Conservation (phyloP, 1,140 invertebrate species). For the Pogonus chalceus region DNA sequence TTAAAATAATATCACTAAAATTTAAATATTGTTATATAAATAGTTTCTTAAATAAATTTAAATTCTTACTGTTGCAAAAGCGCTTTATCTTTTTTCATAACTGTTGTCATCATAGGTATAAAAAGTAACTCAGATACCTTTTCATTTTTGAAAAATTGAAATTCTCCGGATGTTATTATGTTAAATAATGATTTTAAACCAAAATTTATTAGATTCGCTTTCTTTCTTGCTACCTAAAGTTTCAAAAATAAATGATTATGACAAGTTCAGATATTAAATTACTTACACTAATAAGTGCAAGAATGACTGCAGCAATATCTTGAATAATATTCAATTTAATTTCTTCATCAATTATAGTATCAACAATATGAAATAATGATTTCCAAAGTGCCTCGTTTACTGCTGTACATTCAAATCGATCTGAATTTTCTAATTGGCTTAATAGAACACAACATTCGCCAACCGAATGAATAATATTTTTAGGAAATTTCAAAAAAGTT, state of each 20-base stretch:
- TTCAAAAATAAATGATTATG: constrained; percentile 14
- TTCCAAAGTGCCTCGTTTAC: constrained; percentile 16
- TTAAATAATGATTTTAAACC: neutral
- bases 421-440: constrained; percentile 15
- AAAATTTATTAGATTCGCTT: constrained; percentile 6
- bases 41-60: neutral
- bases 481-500: constrained; percentile 17
- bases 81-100: neutral
- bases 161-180: neutral
- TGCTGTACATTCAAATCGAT: constrained; percentile 7
- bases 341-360: constrained; percentile 1
- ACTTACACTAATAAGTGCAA: neutral
- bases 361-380: constrained; percentile 13
- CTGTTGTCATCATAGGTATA: neutral
- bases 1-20: neutral
- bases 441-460: constrained; percentile 19
- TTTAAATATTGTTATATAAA: neutral
- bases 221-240: constrained; percentile 15
- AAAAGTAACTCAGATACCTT: neutral
- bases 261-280: neutral
- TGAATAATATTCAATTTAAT: constrained; percentile 3
- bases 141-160: neutral
- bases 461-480: constrained; percentile 20
- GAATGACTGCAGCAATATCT: constrained; percentile 11
- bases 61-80: neutral